Conservation (phyloP, 1,140 invertebrate genomes). For the Drosophila murphyi region DNA sequence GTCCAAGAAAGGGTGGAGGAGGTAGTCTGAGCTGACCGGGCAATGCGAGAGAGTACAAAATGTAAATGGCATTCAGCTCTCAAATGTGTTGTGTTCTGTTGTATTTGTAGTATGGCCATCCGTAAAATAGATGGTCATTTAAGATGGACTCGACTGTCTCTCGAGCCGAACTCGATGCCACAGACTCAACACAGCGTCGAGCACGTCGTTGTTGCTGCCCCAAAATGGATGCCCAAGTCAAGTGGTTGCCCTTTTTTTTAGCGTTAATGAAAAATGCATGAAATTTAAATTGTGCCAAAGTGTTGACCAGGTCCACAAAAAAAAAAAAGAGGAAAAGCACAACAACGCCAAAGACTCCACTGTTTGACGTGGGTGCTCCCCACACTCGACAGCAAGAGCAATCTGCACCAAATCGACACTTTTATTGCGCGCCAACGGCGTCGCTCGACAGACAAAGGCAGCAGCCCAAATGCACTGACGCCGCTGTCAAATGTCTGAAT, state of each 20-base stretch:
- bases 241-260: constrained; percentile 60
- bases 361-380: constrained; percentile 24
- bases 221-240: constrained; percentile 40
- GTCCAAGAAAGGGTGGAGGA: background rate
- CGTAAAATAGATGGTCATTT: constrained; percentile 80
- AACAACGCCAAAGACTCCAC: background rate
- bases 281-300: constrained; percentile 81
- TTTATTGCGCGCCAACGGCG: constrained; percentile 51
- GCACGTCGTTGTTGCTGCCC: constrained; percentile 13
- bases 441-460: constrained; percentile 53
- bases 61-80: constrained; percentile 61
- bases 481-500: constrained; percentile 72
- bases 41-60: constrained; percentile 45
- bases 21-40: constrained; percentile 16
- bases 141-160: constrained; percentile 55
- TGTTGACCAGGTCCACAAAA: constrained; percentile 55
- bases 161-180: constrained; percentile 8
- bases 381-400: constrained; percentile 19
- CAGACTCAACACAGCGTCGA: background rate
- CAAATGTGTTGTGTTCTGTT: constrained; percentile 61
- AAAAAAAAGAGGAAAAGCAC: background rate
- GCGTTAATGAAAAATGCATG: constrained; percentile 79
- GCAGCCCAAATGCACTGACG: constrained; percentile 13
- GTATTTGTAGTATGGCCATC: constrained; percentile 33
- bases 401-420: constrained; percentile 55